phyloP scores from a whole-genome alignment of 2,888 invertebrate genomes.

The Epinotia nisella region DNA sequence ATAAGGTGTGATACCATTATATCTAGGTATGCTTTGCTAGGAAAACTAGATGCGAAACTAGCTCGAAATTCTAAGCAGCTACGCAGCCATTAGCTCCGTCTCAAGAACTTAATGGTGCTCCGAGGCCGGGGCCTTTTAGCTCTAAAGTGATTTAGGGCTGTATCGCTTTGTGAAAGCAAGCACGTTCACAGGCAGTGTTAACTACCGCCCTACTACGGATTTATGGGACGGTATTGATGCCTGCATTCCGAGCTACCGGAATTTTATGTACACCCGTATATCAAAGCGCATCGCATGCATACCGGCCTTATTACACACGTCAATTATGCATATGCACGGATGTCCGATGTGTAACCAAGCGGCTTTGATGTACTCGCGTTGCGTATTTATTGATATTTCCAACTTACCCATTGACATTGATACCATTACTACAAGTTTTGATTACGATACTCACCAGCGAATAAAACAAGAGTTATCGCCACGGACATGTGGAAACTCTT shows the following conservation, averaged over 20 bases:
- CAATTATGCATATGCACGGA: slow-evolving; percentile 44
- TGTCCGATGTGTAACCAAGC: slow-evolving; percentile 38
- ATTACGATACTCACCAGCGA: slow-evolving; percentile 72
- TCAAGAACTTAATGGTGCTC: slow-evolving; percentile 77
- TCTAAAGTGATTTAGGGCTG: slow-evolving; percentile 47
- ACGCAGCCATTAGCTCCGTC: slow-evolving; percentile 72
- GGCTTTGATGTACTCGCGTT: slow-evolving; percentile 33
- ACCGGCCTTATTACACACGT: slow-evolving; percentile 36
- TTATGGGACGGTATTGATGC: slow-evolving; percentile 40
- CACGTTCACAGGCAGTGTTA: slow-evolving; percentile 32
- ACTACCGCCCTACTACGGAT: slow-evolving; percentile 41
- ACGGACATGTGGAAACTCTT: slow-evolving; percentile 84
- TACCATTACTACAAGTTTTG: background rate
- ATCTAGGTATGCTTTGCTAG: slow-evolving; percentile 5
- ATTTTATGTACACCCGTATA: slow-evolving; percentile 36
- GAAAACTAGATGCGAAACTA: slow-evolving; percentile 48
- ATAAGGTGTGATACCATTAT: background rate
- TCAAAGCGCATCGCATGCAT: slow-evolving; percentile 41
- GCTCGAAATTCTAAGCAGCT: slow-evolving; percentile 56
- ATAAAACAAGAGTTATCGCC: slow-evolving; percentile 76
- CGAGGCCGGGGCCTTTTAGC: slow-evolving; percentile 56
- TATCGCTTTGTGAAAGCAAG: slow-evolving; percentile 46
- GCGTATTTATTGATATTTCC: slow-evolving; percentile 8
- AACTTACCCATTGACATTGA: slow-evolving; percentile 11
- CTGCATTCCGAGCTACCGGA: slow-evolving; percentile 31